Evolutionary conservation across 2,113 vertebrate species (phyloP), one percentile per base, ranked within the genome.

Genomic region (Nycticryphes semicollaris): DNA sequence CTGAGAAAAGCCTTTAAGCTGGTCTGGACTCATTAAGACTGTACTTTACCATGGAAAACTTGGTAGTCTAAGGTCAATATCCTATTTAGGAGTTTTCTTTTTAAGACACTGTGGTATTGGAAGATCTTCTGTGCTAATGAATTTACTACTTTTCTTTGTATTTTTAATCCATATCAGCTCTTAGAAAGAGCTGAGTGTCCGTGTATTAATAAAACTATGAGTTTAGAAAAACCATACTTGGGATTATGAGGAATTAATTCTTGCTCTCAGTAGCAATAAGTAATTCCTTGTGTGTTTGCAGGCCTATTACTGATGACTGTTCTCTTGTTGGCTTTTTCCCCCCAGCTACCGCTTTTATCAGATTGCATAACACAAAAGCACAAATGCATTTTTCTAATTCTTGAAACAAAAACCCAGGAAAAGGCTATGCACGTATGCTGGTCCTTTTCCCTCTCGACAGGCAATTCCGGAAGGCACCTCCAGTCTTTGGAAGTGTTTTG

Each of bases 361-460:
- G 67, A 51, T 31, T 60, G 14, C 12, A 24, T 41, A 51, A 69
- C 84, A 59, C 39, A 87, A 67, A 84, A 84, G 16, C 60, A 47
- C 37, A 41, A 78, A 50, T 37, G 33, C 9, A 35, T 25, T 53
- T 57, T 66, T 75, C 31, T 57, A 35, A 23, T 62, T 69, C 59
- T 77, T 86, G 25, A 70, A 62, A 75, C 72, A 62, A 88, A 81
- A 2, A 43, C 1, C 4, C 37, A 50, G 57, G 67, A 79, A 56
- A 75, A 31, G 0, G 1, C 22, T 41, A 4, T 66, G 20, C 6
- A 6, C 18, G 1, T 31, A 19, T 54, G 8, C 12, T 28, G 59
- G 31, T 57, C 18, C 17, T 39, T 39, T 74, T 67, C 57, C 25
- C 13, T 59, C 6, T 63, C 56, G 47, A 60, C 33, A 53, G 20